phyloP scores from a whole-genome alignment of 1,140 invertebrate species.

The Drosophila repletoides region DNA sequence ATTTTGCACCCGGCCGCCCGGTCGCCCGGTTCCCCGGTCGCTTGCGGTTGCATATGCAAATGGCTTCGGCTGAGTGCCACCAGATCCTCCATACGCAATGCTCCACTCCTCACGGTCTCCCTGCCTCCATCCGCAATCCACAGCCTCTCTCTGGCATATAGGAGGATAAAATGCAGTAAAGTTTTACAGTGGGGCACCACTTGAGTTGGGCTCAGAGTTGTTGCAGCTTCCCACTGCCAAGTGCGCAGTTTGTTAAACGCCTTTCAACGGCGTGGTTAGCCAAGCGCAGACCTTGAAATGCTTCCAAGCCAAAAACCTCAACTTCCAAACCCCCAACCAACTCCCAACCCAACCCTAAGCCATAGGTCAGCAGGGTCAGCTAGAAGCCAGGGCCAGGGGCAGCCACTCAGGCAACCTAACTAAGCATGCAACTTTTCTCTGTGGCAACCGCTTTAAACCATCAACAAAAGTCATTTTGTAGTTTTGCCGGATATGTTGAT shows the following conservation, averaged over 20 bases:
- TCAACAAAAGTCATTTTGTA: constrained; percentile 68
- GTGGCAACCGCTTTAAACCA: constrained; percentile 61
- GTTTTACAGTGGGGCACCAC: constrained; percentile 67
- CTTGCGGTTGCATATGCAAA: constrained; percentile 76
- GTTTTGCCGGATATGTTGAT: constrained; percentile 61
- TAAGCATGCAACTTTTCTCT: constrained; percentile 64
- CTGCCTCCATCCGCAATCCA: not conserved
- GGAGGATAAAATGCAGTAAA: constrained; percentile 69
- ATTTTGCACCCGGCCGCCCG: constrained; percentile 36
- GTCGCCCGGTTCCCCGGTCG: constrained; percentile 11
- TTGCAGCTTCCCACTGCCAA: constrained; percentile 38
- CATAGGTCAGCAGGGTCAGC: constrained; percentile 26
- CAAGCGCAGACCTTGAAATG: constrained; percentile 77
- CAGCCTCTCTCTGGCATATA: constrained; percentile 39
- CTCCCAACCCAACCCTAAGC: not conserved
- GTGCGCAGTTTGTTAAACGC: constrained; percentile 74
- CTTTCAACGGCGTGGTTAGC: constrained; percentile 77
- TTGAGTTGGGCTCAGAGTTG: constrained; percentile 60
- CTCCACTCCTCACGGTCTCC: not conserved
- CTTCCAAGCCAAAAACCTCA: constrained; percentile 9
- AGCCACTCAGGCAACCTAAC: constrained; percentile 57
- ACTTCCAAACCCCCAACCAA: constrained; percentile 5
- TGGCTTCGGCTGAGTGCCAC: constrained; percentile 43
- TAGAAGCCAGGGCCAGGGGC: constrained; percentile 6
- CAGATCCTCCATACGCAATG: not conserved